Conservation (phyloP, 2,113 vertebrate genomes). For the Rhagologus leucostigma region DNA sequence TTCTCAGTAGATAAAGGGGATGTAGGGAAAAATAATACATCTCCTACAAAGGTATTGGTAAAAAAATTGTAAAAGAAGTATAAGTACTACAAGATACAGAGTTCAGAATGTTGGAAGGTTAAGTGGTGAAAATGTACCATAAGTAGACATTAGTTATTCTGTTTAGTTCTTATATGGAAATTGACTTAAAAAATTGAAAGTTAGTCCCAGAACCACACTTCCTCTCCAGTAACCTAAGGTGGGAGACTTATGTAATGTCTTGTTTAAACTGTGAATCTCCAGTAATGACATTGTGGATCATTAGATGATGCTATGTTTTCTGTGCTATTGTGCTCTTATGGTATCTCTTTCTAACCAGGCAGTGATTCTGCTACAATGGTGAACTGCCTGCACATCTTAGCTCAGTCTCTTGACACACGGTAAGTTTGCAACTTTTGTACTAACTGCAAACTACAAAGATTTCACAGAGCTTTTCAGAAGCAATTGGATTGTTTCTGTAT, state of each 20-base stretch:
- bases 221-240: background rate
- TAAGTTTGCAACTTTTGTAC: conserved; percentile 46
- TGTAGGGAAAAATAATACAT: background rate
- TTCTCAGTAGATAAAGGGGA: background rate
- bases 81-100: background rate
- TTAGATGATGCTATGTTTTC: background rate
- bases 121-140: background rate
- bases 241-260: background rate
- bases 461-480: background rate
- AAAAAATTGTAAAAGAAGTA: background rate
- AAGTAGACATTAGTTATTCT: background rate
- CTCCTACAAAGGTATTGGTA: background rate
- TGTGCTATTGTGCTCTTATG: background rate
- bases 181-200: background rate
- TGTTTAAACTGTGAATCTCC: background rate
- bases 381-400: conserved; percentile 96
- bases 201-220: background rate
- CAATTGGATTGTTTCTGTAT: background rate
- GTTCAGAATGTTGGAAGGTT: background rate
- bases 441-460: rapidly evolving
- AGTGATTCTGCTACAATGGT: conserved; percentile 94
- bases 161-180: background rate
- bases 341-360: conserved; percentile 70
- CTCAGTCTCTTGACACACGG: conserved; percentile 96
- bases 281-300: background rate